A percentile compares a stretch with the other conserved stretches of the same genome.
These are phyloP conservation scores for Sacculina carcini DNA, from an alignment of 2,888 invertebrate species.

Conservation along the genomic window DNA sequence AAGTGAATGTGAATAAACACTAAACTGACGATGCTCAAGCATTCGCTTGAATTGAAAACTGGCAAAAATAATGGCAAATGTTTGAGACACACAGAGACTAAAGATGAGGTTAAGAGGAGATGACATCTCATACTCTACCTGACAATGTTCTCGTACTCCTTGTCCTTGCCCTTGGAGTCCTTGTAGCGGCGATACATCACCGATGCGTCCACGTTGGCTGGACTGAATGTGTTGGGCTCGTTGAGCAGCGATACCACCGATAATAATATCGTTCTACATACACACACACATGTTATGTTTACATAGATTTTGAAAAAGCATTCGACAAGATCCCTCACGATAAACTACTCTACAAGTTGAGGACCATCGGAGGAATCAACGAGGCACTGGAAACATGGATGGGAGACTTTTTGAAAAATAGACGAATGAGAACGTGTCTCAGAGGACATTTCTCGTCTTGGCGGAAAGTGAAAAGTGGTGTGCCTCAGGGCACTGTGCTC, in stretches of 20 bases:
- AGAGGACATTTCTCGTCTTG: too few relatives aligned
- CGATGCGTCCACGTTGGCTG: slow-evolving; percentile 97
- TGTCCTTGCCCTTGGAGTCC: slow-evolving; percentile 88
- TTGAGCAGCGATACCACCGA: slow-evolving; percentile 95
- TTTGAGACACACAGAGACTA: slow-evolving; percentile 12
- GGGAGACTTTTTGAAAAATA: too few relatives aligned
- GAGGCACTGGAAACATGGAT: too few relatives aligned
- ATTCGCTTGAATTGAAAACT: neutral
- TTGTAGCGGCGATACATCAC: slow-evolving; percentile 98
- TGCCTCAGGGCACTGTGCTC: too few relatives aligned
- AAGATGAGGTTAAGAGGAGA: too few relatives aligned
- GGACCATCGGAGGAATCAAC: too few relatives aligned
- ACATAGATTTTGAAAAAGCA: too few relatives aligned
- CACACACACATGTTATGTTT: neutral
- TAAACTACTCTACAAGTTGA: too few relatives aligned
- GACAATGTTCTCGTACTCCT: slow-evolving; percentile 97
- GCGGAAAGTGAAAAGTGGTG: too few relatives aligned
- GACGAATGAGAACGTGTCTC: too few relatives aligned
- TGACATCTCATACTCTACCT: slow-evolving; percentile 29
- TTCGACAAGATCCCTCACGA: too few relatives aligned
- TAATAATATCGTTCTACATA: slow-evolving; percentile 56
- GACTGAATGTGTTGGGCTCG: slow-evolving; percentile 97
- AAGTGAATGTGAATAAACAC: too few relatives aligned
- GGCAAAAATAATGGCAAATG: neutral
- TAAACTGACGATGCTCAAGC: neutral